phyloP scores from a whole-genome alignment of 2,888 invertebrate species.

The Seira ritae region DNA sequence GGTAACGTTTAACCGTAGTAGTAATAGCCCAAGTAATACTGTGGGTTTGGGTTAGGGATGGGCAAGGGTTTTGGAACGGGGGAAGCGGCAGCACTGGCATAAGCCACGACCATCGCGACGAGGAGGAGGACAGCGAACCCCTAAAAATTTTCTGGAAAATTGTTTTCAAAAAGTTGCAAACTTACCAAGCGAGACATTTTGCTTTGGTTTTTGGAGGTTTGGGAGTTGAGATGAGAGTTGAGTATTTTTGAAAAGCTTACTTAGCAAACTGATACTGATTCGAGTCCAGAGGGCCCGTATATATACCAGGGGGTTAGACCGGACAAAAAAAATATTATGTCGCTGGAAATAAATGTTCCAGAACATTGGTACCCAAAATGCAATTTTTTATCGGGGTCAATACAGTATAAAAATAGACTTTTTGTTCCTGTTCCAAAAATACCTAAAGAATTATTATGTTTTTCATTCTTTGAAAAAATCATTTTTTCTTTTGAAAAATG shows the following conservation, averaged over 20 bases:
- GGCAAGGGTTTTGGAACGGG: constrained; percentile 34
- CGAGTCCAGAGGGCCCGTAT: neutral
- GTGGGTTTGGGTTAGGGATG: constrained; percentile 33
- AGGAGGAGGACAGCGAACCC: constrained; percentile 44
- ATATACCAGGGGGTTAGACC: neutral
- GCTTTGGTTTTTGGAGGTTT: constrained; percentile 34
- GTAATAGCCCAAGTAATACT: constrained; percentile 26
- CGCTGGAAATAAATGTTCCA: too few relatives aligned
- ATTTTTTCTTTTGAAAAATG: too few relatives aligned
- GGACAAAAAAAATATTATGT: too few relatives aligned
- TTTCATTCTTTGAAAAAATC: too few relatives aligned
- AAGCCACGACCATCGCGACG: constrained; percentile 40
- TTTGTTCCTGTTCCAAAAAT: too few relatives aligned
- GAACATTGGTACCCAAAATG: too few relatives aligned
- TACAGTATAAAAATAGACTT: too few relatives aligned
- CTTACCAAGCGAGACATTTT: constrained; percentile 50
- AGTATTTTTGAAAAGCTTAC: constrained; percentile 28
- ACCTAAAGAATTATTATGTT: too few relatives aligned
- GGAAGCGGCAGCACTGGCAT: constrained; percentile 41
- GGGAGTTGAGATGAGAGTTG: constrained; percentile 27
- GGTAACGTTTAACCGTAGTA: neutral
- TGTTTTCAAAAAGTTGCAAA: too few relatives aligned
- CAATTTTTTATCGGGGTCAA: too few relatives aligned
- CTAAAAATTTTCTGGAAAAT: too few relatives aligned
- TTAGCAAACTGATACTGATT: constrained; percentile 39